A percentile compares a stretch with the other conserved stretches of the same genome.
phyloP scores from a whole-genome alignment of 2,113 vertebrate genomes.

The Piaya cayana region DNA sequence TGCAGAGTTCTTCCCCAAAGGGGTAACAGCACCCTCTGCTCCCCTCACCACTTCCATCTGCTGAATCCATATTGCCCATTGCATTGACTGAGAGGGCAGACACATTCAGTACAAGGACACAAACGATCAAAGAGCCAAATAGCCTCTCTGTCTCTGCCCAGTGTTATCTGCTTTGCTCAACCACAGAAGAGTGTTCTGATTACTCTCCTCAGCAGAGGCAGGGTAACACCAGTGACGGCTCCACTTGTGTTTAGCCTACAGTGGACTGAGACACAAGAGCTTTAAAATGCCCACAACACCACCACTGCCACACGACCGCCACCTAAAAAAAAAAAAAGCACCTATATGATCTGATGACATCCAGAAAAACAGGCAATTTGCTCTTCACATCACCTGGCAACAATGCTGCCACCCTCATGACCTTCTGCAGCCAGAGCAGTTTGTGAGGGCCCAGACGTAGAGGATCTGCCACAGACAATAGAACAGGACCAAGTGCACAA shows the following conservation, averaged over 20 bases:
- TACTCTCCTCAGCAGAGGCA: neutral
- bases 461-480: neutral
- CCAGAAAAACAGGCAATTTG: neutral
- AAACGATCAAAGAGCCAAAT: neutral
- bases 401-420: neutral
- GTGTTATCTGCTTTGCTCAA: neutral
- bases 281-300: neutral
- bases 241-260: neutral
- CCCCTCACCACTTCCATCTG: neutral
- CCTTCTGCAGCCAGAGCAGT: neutral
- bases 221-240: neutral
- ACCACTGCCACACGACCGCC: too few relatives aligned
- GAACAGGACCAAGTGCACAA: neutral
- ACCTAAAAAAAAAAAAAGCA: neutral
- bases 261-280: neutral
- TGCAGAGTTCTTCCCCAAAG: neutral
- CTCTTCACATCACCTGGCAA: neutral
- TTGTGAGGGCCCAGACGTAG: neutral
- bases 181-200: neutral
- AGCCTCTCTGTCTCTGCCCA: neutral
- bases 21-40: neutral
- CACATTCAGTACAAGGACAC: rapidly evolving
- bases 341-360: neutral
- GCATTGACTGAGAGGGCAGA: neutral
- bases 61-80: neutral